A percentile compares a stretch with the other conserved stretches of the same genome.
Evolutionary conservation across 2,888 invertebrate species (phyloP).

Genomic region (Troides oblongomaculatus): DNA sequence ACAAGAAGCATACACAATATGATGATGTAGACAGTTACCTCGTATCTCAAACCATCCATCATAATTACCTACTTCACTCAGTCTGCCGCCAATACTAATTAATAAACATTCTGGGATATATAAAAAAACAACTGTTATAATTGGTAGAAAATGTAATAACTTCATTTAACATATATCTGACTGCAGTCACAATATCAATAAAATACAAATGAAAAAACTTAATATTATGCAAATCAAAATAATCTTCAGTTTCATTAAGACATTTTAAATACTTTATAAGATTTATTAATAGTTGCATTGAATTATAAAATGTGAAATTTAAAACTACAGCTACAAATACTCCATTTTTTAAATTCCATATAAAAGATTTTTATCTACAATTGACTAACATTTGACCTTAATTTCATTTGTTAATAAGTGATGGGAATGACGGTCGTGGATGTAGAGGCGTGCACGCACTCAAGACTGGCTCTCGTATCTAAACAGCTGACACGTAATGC

Average conservation of each 20-base stretch:
- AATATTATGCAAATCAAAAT: constrained; percentile 21
- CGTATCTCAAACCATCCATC: too few relatives aligned
- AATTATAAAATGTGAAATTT: neutral
- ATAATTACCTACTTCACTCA: too few relatives aligned
- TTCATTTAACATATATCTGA: constrained; percentile 53
- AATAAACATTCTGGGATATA: neutral
- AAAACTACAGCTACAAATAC: neutral
- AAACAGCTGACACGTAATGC: too few relatives aligned
- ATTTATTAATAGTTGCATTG: constrained; percentile 14
- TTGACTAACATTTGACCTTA: too few relatives aligned
- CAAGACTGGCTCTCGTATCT: too few relatives aligned
- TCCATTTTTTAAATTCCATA: neutral
- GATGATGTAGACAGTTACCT: too few relatives aligned
- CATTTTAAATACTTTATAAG: constrained; percentile 4
- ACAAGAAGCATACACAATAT: too few relatives aligned
- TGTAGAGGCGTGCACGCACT: too few relatives aligned
- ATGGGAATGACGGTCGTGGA: too few relatives aligned
- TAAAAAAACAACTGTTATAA: constrained; percentile 40
- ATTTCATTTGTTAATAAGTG: too few relatives aligned
- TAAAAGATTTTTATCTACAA: neutral
- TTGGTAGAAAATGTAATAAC: constrained; percentile 72
- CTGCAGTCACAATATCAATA: constrained; percentile 46
- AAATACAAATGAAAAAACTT: constrained; percentile 32
- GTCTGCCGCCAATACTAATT: too few relatives aligned
- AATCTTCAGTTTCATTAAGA: constrained; percentile 12